Evolutionary conservation across 2,888 invertebrate species (phyloP).

Genomic region (Diplazon laetatorius): DNA sequence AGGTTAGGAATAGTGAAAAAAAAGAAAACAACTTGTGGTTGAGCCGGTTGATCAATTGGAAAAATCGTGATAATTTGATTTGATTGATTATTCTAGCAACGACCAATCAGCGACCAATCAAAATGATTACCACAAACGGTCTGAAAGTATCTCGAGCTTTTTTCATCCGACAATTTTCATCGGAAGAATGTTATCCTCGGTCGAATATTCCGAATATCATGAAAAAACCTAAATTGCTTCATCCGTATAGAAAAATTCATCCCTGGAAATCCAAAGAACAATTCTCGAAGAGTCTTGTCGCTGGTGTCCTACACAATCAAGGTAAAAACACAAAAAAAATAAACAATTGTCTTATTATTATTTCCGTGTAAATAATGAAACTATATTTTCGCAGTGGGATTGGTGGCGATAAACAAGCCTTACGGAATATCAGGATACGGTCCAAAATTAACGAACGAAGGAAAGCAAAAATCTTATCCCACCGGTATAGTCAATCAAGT

Average conservation of each 20-base stretch:
- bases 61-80: not conserved
- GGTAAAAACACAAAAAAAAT: slow-evolving; percentile 55
- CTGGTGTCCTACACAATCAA: slow-evolving; percentile 67
- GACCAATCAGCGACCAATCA: not conserved
- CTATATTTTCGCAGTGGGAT: slow-evolving; percentile 71
- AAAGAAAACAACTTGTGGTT: no score
- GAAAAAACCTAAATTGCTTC: slow-evolving; percentile 46
- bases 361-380: not conserved
- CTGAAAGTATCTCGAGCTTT: not conserved
- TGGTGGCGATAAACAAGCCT: slow-evolving; percentile 78
- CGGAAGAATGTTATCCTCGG: not conserved
- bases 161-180: not conserved
- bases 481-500: slow-evolving; percentile 60
- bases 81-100: not conserved
- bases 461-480: not conserved
- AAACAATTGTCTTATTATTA: not conserved
- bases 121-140: not conserved
- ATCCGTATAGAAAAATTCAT: slow-evolving; percentile 73
- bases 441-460: not conserved
- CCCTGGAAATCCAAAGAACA: slow-evolving; percentile 71
- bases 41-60: no score
- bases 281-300: slow-evolving; percentile 64
- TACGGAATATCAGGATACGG: slow-evolving; percentile 73
- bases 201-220: not conserved
- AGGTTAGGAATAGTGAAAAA: no score